Conservation (phyloP, 2,888 invertebrate species). For the Sisyra terminalis region DNA sequence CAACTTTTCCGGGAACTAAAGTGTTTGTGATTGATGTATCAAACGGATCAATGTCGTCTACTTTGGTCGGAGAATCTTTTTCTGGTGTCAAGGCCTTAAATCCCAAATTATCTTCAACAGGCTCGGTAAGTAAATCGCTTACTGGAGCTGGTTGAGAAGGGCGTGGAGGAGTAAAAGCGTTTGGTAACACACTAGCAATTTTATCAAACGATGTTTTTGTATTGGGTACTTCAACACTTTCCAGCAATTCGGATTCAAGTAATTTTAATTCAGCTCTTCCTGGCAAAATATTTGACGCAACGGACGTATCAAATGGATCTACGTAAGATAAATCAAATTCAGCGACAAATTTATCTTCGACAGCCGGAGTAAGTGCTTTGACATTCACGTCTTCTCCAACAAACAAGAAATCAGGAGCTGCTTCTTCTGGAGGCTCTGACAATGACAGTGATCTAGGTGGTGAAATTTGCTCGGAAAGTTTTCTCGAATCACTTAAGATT, state of each 20-base stretch:
- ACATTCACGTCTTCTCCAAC: conserved; percentile 42
- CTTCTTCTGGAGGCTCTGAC: conserved; percentile 13
- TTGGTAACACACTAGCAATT: conserved; percentile 17
- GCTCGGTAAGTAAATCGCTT: conserved; percentile 19
- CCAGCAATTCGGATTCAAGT: conserved; percentile 55
- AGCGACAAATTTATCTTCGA: conserved; percentile 27
- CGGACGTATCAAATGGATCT: conserved; percentile 82
- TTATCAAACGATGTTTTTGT: conserved; percentile 6
- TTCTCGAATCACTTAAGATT: conserved; percentile 8
- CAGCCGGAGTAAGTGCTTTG: conserved; percentile 51
- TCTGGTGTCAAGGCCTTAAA: conserved; percentile 26
- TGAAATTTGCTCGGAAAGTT: conserved; percentile 1
- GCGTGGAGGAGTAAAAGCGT: conserved; percentile 14
- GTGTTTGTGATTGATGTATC: conserved; percentile 66
- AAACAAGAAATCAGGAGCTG: conserved; percentile 26
- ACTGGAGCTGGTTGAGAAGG: conserved; percentile 10
- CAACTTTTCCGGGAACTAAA: conserved; percentile 59
- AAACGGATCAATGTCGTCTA: conserved; percentile 53
- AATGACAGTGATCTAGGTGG: conserved; percentile 15
- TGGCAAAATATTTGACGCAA: conserved; percentile 56
- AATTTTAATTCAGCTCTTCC: conserved; percentile 65
- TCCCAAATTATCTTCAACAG: conserved; percentile 18
- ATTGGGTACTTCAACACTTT: conserved; percentile 25
- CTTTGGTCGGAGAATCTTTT: conserved; percentile 8
- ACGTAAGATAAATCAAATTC: conserved; percentile 30